phyloP scores from a whole-genome alignment of 2,797 vertebrate genomes.

The Acridotheres tristis region DNA sequence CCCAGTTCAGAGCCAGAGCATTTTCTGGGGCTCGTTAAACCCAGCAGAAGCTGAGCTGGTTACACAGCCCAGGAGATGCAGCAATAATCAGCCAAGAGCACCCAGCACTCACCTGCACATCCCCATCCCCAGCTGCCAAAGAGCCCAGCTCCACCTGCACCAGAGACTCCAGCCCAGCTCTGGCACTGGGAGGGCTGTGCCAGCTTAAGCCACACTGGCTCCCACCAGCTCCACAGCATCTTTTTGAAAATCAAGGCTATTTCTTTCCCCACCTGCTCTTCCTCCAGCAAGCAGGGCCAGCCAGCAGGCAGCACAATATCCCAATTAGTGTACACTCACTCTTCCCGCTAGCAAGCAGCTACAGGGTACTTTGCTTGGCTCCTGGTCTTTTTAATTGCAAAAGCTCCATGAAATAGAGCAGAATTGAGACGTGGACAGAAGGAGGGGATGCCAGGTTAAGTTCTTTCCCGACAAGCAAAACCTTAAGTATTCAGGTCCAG shows the following conservation, averaged over 20 bases:
- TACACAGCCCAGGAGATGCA: neutral
- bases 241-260: constrained; percentile 19
- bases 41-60: neutral
- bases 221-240: neutral
- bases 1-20: neutral
- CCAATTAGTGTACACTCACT: neutral
- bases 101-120: neutral
- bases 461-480: neutral
- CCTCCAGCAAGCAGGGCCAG: neutral
- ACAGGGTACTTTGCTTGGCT: neutral
- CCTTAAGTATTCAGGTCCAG: constrained; percentile 42
- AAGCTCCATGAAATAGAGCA: neutral
- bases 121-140: neutral
- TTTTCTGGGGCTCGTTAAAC: neutral
- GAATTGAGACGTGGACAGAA: neutral
- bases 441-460: neutral
- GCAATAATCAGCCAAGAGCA: neutral
- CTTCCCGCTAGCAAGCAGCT: neutral
- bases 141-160: neutral
- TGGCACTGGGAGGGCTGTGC: neutral
- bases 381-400: constrained; percentile 1
- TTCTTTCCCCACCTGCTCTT: constrained; percentile 40
- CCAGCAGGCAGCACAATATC: neutral
- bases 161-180: neutral
- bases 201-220: neutral